phyloP scores from a whole-genome alignment of 2,888 invertebrate genomes.

The Yponomeuta plumbellus region DNA sequence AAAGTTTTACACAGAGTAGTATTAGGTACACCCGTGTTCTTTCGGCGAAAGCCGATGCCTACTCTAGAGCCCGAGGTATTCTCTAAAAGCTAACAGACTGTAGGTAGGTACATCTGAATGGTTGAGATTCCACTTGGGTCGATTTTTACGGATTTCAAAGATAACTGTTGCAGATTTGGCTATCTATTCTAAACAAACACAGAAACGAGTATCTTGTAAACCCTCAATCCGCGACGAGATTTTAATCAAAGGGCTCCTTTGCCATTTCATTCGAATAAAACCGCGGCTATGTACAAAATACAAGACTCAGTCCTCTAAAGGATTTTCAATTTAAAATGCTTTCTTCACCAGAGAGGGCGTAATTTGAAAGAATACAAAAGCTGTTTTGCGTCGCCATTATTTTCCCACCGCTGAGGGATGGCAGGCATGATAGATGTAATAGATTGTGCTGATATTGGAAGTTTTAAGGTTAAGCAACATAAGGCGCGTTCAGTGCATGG shows the following conservation, averaged over 20 bases:
- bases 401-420: background rate
- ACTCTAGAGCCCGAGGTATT: too few relatives aligned
- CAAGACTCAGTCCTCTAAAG: background rate
- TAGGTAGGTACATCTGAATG: too few relatives aligned
- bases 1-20: too few relatives aligned
- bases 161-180: too few relatives aligned
- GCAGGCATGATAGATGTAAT: background rate
- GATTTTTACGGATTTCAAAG: too few relatives aligned
- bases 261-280: constrained; percentile 1
- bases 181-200: background rate
- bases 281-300: background rate
- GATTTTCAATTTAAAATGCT: constrained; percentile 14
- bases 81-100: too few relatives aligned
- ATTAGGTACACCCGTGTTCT: too few relatives aligned
- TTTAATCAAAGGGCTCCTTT: constrained; percentile 9
- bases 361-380: constrained; percentile 10
- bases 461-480: background rate
- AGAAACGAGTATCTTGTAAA: background rate
- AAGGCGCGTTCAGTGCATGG: too few relatives aligned
- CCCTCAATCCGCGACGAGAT: background rate
- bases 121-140: too few relatives aligned
- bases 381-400: background rate
- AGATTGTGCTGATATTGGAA: background rate
- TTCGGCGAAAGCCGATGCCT: too few relatives aligned
- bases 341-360: constrained; percentile 2